These are phyloP conservation scores for Zonotrichia albicollis DNA, from an alignment of 2,797 vertebrate species.

Conservation along the genomic window DNA sequence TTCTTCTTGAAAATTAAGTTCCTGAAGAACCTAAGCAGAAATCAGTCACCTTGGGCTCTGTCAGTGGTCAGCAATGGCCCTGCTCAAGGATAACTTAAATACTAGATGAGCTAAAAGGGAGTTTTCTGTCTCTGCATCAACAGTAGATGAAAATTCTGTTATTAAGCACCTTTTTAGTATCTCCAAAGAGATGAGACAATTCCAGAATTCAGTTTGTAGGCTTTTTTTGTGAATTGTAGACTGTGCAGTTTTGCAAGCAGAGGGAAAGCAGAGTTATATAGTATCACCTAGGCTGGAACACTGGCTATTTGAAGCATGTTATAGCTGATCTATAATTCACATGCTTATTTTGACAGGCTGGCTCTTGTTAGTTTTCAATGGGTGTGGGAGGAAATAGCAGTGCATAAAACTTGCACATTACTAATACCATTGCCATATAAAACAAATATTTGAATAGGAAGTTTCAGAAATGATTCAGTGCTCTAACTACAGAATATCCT, in stretches of 20 bases:
- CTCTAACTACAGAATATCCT: slow-evolving; percentile 72
- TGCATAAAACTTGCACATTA: slow-evolving; percentile 75
- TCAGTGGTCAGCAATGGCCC: background rate
- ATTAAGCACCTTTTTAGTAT: background rate
- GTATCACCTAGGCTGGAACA: slow-evolving; percentile 48
- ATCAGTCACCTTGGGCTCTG: background rate
- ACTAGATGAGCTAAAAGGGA: background rate
- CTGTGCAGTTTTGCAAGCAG: slow-evolving; percentile 18
- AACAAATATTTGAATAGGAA: slow-evolving; percentile 76
- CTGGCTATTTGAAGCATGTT: slow-evolving; percentile 59
- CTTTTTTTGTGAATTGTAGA: background rate
- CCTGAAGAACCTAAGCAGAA: background rate
- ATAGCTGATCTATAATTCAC: slow-evolving; percentile 64
- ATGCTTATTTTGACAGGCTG: slow-evolving; percentile 67
- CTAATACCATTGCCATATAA: slow-evolving; percentile 78
- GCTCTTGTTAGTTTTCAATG: slow-evolving; percentile 73
- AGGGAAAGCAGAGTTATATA: slow-evolving; percentile 17
- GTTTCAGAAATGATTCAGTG: slow-evolving; percentile 77
- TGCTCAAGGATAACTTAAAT: background rate
- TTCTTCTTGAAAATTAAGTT: background rate
- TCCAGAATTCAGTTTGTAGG: slow-evolving; percentile 27
- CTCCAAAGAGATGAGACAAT: background rate
- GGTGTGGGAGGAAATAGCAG: slow-evolving; percentile 74
- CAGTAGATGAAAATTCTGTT: background rate
- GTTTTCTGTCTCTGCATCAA: background rate